Evolutionary conservation across 2,797 vertebrate genomes (phyloP), one percentile per base, ranked within the genome.

Genomic region (Cossypha niveicapilla): DNA sequence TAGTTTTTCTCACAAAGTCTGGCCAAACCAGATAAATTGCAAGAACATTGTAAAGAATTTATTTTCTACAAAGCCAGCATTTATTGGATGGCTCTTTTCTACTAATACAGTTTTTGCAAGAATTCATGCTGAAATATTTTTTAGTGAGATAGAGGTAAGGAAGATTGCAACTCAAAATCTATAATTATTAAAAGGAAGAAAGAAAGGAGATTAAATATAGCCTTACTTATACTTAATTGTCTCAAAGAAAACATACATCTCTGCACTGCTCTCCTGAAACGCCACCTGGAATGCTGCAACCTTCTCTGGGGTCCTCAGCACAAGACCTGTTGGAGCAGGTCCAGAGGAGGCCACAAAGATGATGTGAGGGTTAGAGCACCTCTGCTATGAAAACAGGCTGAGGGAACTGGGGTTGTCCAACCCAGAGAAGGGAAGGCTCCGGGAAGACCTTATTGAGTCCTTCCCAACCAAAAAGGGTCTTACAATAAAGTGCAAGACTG

Each of bases 81-180:
- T 62, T 89, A 3, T 39, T 51, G 19, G 48, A 91, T 50, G 28
- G 53, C 7, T 85, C 18, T 91, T 94, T 93, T 95, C 81, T 92
- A 67, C 45, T 93, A 88, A 81, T 10, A 83, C 32, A 39, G 56
- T 70, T 94, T 96, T 95, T 94, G 47, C 67, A 91, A 88, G 60
- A 94, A 92, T 83, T 91, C 60, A 63, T 91, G 73, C 42, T 44
- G 44, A 94, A 92, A 93, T 80, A 42, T 32, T 93, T 94, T 93
- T 91, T 87, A 86, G 45, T 95, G 63, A 72, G 74, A 96, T 73
- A 92, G 87, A 96, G 41, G 22, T 92, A 53, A 92, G 65, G 51
- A 95, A 92, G 86, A 96, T 93, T 92, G 58, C 32, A 91, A 92
- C 54, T 86, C 79, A 66, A 97, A 97, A 97, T 87, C 51, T 63